A percentile compares a stretch with the other conserved stretches of the same genome.
These are phyloP conservation scores for Nemoura dubitans DNA, from an alignment of 2,888 invertebrate species.

Conservation along the genomic window DNA sequence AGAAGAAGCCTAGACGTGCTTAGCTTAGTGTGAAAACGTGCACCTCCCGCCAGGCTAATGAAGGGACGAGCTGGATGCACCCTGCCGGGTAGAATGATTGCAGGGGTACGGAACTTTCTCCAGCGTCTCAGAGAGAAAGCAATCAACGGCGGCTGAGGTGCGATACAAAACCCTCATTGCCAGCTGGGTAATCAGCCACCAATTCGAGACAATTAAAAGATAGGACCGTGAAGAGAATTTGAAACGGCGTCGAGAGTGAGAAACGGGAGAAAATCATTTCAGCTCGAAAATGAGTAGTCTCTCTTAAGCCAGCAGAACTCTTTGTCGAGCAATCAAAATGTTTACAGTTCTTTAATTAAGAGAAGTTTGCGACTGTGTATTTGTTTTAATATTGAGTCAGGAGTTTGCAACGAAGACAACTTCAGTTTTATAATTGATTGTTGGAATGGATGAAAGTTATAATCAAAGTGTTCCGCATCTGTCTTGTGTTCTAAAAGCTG, in stretches of 20 bases:
- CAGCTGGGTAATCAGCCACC: not conserved
- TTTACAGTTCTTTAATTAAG: conserved; percentile 2
- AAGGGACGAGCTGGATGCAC: not conserved
- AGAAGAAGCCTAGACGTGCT: too few species aligned
- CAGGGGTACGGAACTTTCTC: not conserved
- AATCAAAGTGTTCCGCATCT: too few species aligned
- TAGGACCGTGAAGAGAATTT: not conserved
- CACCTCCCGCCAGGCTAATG: not conserved
- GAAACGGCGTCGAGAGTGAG: too few species aligned
- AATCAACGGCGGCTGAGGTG: not conserved
- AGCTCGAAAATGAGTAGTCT: not conserved
- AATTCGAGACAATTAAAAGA: conserved; percentile 12
- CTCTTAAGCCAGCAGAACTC: not conserved
- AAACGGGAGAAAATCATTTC: not conserved
- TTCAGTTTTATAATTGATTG: not conserved
- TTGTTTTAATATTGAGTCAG: not conserved
- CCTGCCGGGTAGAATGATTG: not conserved
- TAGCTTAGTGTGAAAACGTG: not conserved
- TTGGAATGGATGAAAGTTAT: not conserved
- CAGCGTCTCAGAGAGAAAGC: not conserved
- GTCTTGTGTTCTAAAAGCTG: too few species aligned
- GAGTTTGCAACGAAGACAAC: not conserved
- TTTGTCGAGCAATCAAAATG: not conserved
- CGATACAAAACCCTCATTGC: not conserved
- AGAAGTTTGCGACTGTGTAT: not conserved